A percentile compares a stretch with the other conserved stretches of the same genome.
These are phyloP conservation scores for Craseonycteris thonglongyai DNA, from an alignment of 2,113 vertebrate genomes.

Conservation along the genomic window DNA sequence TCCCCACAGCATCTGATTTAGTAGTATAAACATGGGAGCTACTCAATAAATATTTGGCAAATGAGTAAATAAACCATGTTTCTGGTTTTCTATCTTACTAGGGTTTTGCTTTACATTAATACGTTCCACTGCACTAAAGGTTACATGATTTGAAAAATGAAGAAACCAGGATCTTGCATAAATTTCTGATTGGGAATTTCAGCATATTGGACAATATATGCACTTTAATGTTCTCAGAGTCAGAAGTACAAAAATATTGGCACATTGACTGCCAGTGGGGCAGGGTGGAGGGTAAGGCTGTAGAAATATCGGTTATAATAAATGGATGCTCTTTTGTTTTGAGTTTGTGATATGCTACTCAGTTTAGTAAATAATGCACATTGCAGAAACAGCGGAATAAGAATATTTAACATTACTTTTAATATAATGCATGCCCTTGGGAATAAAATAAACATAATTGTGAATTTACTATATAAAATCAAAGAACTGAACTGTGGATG, in stretches of 20 bases:
- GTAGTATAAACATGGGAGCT: background rate
- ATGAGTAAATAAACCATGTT: background rate
- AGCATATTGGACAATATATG: background rate
- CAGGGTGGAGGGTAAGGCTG: background rate
- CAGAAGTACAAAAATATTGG: background rate
- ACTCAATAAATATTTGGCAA: background rate
- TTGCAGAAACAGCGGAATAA: conserved; percentile 17
- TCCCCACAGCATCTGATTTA: background rate
- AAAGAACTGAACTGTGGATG: background rate
- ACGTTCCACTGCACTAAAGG: background rate
- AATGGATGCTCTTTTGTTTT: conserved; percentile 1
- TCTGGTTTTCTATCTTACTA: background rate
- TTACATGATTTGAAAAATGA: background rate
- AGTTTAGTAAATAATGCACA: background rate
- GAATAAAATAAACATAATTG: conserved; percentile 20
- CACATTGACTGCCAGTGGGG: background rate
- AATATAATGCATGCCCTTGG: conserved; percentile 1
- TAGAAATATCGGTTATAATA: background rate
- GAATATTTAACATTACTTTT: conserved; percentile 29
- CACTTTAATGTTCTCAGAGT: background rate
- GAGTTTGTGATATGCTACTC: background rate
- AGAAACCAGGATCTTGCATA: background rate
- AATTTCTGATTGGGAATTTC: background rate
- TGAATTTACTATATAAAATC: conserved; percentile 16
- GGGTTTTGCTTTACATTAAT: background rate